Conservation (phyloP, 1,140 invertebrate species). For the Apis cerana region DNA sequence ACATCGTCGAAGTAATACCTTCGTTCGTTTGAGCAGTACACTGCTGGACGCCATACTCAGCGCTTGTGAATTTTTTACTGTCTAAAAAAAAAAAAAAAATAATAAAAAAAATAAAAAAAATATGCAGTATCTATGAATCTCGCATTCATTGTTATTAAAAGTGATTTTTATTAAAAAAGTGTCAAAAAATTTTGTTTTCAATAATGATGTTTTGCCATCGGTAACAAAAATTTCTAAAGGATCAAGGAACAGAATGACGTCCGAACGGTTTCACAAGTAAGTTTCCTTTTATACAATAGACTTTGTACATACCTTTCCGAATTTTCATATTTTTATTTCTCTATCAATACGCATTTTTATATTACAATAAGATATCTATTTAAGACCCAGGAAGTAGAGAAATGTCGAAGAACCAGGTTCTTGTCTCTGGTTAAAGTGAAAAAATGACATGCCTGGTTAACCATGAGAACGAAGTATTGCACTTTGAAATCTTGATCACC, state of each 20-base stretch:
- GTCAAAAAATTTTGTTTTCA: not conserved
- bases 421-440: conserved; percentile 34
- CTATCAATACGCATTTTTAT: conserved; percentile 1
- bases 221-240: conserved; percentile 7
- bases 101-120: not conserved
- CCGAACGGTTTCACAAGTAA: conserved; percentile 80
- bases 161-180: conserved; percentile 2
- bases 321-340: conserved; percentile 47
- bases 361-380: conserved; percentile 7
- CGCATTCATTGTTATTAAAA: not conserved
- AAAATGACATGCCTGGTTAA: conserved; percentile 45
- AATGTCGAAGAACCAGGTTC: conserved; percentile 52
- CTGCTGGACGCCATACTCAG: conserved; percentile 56
- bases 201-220: conserved; percentile 37
- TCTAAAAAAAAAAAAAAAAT: not conserved
- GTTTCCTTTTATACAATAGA: conserved; percentile 52
- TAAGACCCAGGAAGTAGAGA: conserved; percentile 41
- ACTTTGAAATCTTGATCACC: conserved; percentile 16
- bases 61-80: not conserved
- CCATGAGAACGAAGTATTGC: conserved; percentile 28
- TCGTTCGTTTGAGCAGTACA: conserved; percentile 58
- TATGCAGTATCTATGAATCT: conserved; percentile 10
- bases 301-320: not conserved
- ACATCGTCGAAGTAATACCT: conserved; percentile 33
- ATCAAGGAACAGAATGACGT: conserved; percentile 70